Evolutionary conservation across 2,888 invertebrate species (phyloP).

Genomic region (Stenotaenia linearis): DNA sequence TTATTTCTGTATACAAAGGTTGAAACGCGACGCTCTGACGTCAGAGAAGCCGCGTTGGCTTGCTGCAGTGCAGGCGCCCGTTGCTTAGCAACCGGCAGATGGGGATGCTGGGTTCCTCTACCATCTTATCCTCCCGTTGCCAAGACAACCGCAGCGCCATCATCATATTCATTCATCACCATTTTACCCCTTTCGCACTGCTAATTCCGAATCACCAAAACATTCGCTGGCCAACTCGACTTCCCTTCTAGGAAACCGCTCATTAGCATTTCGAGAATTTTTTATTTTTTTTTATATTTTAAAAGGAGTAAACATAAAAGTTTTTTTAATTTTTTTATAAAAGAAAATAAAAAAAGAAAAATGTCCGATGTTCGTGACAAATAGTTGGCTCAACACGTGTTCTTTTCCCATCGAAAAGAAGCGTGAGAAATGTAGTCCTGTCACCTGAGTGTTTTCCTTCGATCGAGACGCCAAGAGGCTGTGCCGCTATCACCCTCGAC

Average conservation of each 20-base stretch:
- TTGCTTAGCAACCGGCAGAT: conserved; percentile 9
- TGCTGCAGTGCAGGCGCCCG: conserved; percentile 26
- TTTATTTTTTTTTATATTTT: too few species aligned
- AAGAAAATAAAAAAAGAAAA: neutral
- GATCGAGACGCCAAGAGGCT: conserved; percentile 26
- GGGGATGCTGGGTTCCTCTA: conserved; percentile 8
- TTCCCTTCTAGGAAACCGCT: neutral
- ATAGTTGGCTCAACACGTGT: neutral
- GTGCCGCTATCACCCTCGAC: conserved; percentile 4
- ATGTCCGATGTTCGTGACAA: neutral
- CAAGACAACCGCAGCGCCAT: conserved; percentile 24
- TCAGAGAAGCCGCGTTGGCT: conserved; percentile 16
- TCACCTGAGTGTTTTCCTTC: conserved; percentile 7
- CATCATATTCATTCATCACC: conserved; percentile 3
- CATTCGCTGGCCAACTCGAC: neutral
- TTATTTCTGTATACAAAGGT: neutral
- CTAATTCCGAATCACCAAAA: neutral
- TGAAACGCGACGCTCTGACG: conserved; percentile 20
- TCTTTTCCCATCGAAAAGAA: neutral
- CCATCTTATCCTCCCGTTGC: conserved; percentile 19
- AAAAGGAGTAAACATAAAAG: too few species aligned
- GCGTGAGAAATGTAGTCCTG: neutral
- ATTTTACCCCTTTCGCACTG: neutral
- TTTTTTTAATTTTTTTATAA: too few species aligned
- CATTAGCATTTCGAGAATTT: too few species aligned